Percentiles rank a stretch among this genome's conserved stretches.
Evolutionary conservation across 1,140 invertebrate genomes (phyloP).

Genomic region (Ridgeia piscesae): DNA sequence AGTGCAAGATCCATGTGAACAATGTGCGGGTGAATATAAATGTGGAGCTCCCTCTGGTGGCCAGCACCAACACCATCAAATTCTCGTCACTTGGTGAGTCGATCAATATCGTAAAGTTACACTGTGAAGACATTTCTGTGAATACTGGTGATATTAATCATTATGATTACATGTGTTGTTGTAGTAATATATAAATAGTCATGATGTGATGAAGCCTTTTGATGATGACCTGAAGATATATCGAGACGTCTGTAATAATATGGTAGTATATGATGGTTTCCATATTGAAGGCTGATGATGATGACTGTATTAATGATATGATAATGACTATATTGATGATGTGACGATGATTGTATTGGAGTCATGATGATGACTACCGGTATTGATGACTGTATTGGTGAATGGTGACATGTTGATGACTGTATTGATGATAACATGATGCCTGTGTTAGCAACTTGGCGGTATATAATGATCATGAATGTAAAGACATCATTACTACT

Average conservation of each 20-base stretch:
- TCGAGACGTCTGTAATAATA: neutral
- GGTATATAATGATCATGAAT: too few species aligned
- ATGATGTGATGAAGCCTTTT: neutral
- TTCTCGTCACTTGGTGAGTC: constrained; percentile 61
- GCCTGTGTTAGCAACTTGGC: too few species aligned
- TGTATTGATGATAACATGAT: neutral
- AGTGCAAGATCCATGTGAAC: constrained; percentile 23
- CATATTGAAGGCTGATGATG: neutral
- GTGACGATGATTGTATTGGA: neutral
- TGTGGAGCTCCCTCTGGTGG: constrained; percentile 61
- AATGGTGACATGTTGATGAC: neutral
- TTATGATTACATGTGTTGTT: neutral
- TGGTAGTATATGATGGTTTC: neutral
- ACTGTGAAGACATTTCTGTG: neutral
- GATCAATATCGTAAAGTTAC: neutral
- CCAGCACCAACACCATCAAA: constrained; percentile 56
- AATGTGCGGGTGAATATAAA: constrained; percentile 63
- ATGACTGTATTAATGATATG: neutral
- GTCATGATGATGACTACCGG: neutral
- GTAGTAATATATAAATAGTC: neutral
- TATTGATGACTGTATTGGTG: too few species aligned
- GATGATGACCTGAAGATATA: neutral
- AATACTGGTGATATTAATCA: neutral
- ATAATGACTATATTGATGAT: neutral
- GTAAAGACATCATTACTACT: too few species aligned